Conservation (phyloP, 1,140 invertebrate genomes). For the Drosophila ananassae region DNA sequence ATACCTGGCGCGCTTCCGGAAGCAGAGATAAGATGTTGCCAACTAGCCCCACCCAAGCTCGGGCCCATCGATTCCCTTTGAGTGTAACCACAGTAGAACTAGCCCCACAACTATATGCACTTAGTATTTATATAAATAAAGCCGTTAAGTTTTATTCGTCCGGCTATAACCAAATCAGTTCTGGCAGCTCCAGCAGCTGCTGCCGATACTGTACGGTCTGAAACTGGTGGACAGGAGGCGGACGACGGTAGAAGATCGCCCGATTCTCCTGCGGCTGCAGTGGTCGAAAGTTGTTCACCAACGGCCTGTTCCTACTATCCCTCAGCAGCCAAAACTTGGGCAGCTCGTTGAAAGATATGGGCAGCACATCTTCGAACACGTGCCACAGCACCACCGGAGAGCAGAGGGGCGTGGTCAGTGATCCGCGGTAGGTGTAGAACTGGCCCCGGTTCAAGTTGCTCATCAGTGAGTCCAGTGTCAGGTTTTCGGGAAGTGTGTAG, state of each 20-base stretch:
- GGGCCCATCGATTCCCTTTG: not conserved
- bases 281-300: conserved; percentile 86
- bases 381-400: conserved; percentile 95
- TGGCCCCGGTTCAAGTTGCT: conserved; percentile 84
- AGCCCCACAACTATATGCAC: not conserved
- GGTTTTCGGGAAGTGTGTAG: conserved; percentile 44
- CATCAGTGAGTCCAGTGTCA: conserved; percentile 70
- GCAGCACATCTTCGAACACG: conserved; percentile 90
- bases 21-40: not conserved
- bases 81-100: not conserved
- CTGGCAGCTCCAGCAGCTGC: conserved; percentile 4
- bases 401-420: conserved; percentile 96
- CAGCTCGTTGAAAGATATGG: conserved; percentile 83
- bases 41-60: not conserved
- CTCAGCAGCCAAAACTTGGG: conserved; percentile 87
- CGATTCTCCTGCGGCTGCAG: conserved; percentile 86
- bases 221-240: conserved; percentile 5
- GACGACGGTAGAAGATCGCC: conserved; percentile 85
- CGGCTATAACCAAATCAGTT: conserved; percentile 50
- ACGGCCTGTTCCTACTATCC: conserved; percentile 84
- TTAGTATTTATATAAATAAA: conserved; percentile 6
- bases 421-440: conserved; percentile 94
- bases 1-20: conserved; percentile 30
- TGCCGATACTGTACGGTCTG: conserved; percentile 36
- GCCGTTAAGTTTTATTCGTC: not conserved